Conservation (phyloP, 2,888 invertebrate species). For the Drosophila seclusa region DNA sequence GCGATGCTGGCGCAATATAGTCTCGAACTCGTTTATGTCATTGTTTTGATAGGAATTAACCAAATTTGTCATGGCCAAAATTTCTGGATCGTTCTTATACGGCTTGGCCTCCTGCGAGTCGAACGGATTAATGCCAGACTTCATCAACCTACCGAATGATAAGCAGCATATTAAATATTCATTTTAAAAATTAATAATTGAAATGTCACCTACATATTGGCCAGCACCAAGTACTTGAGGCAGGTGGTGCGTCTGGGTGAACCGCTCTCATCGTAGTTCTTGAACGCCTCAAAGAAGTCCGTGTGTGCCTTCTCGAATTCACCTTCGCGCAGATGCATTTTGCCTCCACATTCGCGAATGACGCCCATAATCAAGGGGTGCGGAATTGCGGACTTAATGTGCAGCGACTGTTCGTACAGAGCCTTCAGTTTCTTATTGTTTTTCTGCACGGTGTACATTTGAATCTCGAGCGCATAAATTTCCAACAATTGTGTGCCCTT, state of each 20-base stretch:
- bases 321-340: constrained; percentile 99
- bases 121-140: constrained; percentile 99
- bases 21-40: constrained; percentile 99
- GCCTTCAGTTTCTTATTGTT: constrained; percentile 99
- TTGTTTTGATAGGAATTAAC: constrained; percentile 99
- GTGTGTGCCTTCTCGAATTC: constrained; percentile 99
- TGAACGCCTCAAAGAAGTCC: constrained; percentile 99
- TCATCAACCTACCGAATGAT: constrained; percentile 93
- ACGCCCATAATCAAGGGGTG: constrained; percentile 99
- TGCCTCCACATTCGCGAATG: constrained; percentile 99
- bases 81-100: constrained; percentile 99
- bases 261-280: constrained; percentile 99
- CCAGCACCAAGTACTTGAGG: constrained; percentile 98
- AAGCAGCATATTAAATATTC: background rate
- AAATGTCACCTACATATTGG: constrained; percentile 93
- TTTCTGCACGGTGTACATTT: constrained; percentile 99
- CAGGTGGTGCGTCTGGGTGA: constrained; percentile 98
- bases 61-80: constrained; percentile 99
- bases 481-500: constrained; percentile 99
- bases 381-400: constrained; percentile 99
- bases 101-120: constrained; percentile 99
- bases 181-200: background rate
- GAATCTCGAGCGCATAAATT: constrained; percentile 99
- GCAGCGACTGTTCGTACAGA: constrained; percentile 98
- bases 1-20: constrained; percentile 96